phyloP scores from a whole-genome alignment of 2,113 vertebrate genomes.

The Potamarius usumacintae region DNA sequence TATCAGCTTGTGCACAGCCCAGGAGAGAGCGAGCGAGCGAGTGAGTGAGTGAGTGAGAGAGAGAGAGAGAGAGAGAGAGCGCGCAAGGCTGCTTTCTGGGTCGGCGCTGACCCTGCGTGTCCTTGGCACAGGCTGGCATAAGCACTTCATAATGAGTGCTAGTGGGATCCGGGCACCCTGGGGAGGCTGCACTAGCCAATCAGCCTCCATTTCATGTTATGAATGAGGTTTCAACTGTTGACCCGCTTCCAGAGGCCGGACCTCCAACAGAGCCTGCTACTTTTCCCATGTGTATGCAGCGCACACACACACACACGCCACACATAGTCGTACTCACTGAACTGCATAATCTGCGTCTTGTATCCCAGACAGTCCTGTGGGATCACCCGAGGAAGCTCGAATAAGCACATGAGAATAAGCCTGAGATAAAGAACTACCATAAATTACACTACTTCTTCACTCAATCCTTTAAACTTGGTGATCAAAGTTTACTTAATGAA shows the following conservation, averaged over 20 bases:
- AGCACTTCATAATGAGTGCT: slow-evolving; percentile 57
- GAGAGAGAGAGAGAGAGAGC: slow-evolving; percentile 55
- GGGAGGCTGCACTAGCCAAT: slow-evolving; percentile 52
- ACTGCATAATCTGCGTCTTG: slow-evolving; percentile 29
- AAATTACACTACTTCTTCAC: slow-evolving; percentile 25
- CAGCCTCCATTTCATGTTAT: slow-evolving; percentile 45
- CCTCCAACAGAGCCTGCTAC: not conserved
- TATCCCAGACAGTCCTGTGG: slow-evolving; percentile 22
- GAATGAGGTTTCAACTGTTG: slow-evolving; percentile 66
- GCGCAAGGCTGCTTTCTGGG: slow-evolving; percentile 62
- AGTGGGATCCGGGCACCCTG: slow-evolving; percentile 56
- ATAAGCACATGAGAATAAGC: not conserved
- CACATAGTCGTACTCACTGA: not conserved
- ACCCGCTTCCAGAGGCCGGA: slow-evolving; percentile 55
- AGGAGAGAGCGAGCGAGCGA: slow-evolving; percentile 51
- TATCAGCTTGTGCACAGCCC: slow-evolving; percentile 52
- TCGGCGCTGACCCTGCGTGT: slow-evolving; percentile 62
- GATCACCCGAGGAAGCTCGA: not conserved
- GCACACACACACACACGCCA: not conserved
- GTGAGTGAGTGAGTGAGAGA: slow-evolving; percentile 58
- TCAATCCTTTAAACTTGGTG: slow-evolving; percentile 7
- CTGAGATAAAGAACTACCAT: slow-evolving; percentile 27
- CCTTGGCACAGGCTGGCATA: slow-evolving; percentile 62
- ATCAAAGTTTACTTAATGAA: slow-evolving; percentile 36
- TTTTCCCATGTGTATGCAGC: not conserved